phyloP scores from a whole-genome alignment of 2,113 vertebrate genomes.

The Danio rerio region GRCz12tu NC_133179.1:6045501-6046000 shows the following conservation, averaged over 20 bases:
- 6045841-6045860: background rate
- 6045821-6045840: background rate
- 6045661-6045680: too few relatives aligned
- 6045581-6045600: too few relatives aligned
- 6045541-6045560: too few relatives aligned
- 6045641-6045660: too few relatives aligned
- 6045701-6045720: background rate
- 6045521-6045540: too few relatives aligned
- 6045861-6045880: too few relatives aligned
- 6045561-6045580: too few relatives aligned
- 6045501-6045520: too few relatives aligned
- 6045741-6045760: background rate
- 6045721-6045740: background rate
- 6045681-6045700: background rate
- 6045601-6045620: too few relatives aligned
- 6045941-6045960: background rate
- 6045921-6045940: conserved; percentile 29
- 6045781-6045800: background rate
- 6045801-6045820: background rate
- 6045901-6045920: background rate
- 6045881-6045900: background rate
- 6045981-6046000: background rate
- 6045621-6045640: too few relatives aligned
- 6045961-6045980: background rate
- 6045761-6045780: background rate